Base-by-base conservation (phyloP, 1,140 invertebrate genomes). In the Pteromalus puparum region DNA sequence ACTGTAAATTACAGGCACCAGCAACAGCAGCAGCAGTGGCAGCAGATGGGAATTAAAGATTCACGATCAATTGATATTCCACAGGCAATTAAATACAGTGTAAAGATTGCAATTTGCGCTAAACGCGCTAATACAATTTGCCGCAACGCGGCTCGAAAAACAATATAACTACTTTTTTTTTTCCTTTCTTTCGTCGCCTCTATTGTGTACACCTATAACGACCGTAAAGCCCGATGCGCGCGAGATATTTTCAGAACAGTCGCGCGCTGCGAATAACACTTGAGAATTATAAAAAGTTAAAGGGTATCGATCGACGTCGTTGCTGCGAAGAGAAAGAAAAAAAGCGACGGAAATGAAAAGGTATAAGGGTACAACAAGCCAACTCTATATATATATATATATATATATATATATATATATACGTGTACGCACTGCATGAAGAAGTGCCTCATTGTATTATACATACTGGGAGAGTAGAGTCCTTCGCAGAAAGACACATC, bases 221-320 rank as follows among this genome's bases (percentile, higher is more conserved):
- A 61, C 30, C 81, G 4, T 82, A 53, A 65, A 65, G 48, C 48
- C 26, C 46, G 7, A 46, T 53, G 67, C 67, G 24, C 38, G 68
- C 38, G 2, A 72, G 65, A 30, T 80, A 80, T 81, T 73, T 81
- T 73, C 79, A 53, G 65, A 46, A 70, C 24, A 81, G 38, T n/a
- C 70, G 46, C n/a, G 38, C n/a, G 38, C 72, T 6, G n/a, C 42
- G 30, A 82, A 53, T 75, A 82, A 75, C 81, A 48, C 53, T 82
- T 67, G 81, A 76, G 73, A 82, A 82, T 76, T 67, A 82, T 76
- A 76, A 82, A 82, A 82, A 76, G 81, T 61, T 82, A 53, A 82
- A 82, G 65, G 73, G 48, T 76, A 76, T 82, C 42, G 81, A 82
- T 82, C 81, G n/a, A n/a, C n/a, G n/a, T 26, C 10, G 2, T 12